Conservation (phyloP, 2,113 vertebrate genomes). For the Pheucticus melanocephalus region DNA sequence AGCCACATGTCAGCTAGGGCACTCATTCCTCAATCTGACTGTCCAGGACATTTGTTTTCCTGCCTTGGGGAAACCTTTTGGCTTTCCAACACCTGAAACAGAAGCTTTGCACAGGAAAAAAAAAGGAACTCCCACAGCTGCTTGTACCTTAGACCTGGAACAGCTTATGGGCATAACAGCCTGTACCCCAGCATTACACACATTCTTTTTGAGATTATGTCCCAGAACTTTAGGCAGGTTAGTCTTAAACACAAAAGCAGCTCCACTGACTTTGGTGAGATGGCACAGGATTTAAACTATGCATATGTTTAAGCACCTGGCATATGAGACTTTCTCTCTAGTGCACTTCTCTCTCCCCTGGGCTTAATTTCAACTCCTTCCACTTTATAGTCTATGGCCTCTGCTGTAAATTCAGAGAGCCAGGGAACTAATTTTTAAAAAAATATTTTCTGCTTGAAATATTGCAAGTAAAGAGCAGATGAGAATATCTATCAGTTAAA, state of each 20-base stretch:
- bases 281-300: background rate
- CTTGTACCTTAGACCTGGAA: background rate
- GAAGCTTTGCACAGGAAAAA: background rate
- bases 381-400: slow-evolving; percentile 9
- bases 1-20: background rate
- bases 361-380: slow-evolving; percentile 53
- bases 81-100: background rate
- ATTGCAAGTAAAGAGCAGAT: slow-evolving; percentile 31
- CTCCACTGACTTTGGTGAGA: background rate
- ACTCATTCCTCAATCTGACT: background rate
- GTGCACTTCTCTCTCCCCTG: slow-evolving; percentile 8
- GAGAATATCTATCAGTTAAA: slow-evolving; percentile 59
- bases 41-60: background rate
- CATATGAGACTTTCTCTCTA: background rate
- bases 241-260: background rate
- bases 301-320: slow-evolving; percentile 38
- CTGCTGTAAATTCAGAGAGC: slow-evolving; percentile 35
- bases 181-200: background rate
- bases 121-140: background rate
- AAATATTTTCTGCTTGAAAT: slow-evolving; percentile 55
- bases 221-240: background rate
- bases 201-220: background rate
- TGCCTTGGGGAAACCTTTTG: background rate
- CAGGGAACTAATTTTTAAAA: slow-evolving; percentile 32
- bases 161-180: background rate